A percentile compares a stretch with the other conserved stretches of the same genome.
These are phyloP conservation scores for Bellardia bayeri DNA, from an alignment of 2,888 invertebrate genomes.

Conservation along the genomic window DNA sequence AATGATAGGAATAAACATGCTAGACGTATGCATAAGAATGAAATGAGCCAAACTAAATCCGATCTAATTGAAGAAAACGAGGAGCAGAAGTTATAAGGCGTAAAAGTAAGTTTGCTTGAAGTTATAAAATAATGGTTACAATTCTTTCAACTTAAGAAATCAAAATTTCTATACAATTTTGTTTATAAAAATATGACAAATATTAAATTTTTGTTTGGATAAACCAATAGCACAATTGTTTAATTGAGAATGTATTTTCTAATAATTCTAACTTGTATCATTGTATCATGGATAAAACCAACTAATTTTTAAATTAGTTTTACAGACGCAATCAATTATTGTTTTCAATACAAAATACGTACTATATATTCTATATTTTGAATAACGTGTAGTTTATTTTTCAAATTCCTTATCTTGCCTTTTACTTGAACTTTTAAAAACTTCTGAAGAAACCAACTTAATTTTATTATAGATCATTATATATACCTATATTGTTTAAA, in stretches of 20 bases:
- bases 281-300: no score
- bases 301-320: not conserved
- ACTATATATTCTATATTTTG: no score
- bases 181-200: not conserved
- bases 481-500: no score
- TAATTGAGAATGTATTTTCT: no score
- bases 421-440: no score
- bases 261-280: no score
- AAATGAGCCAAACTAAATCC: constrained; percentile 80
- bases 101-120: not conserved
- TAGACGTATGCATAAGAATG: constrained; percentile 75
- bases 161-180: not conserved
- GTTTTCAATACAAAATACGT: not conserved
- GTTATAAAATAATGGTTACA: no score
- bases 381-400: no score
- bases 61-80: not conserved
- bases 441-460: no score
- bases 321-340: not conserved
- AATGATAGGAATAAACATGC: constrained; percentile 80
- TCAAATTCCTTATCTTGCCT: no score
- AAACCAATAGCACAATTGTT: no score
- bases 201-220: not conserved
- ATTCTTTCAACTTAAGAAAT: not conserved
- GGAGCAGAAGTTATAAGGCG: not conserved
- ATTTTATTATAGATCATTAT: no score